Base-by-base conservation (phyloP, 1,140 invertebrate genomes). In the Propsilocerus akamusi region DNA sequence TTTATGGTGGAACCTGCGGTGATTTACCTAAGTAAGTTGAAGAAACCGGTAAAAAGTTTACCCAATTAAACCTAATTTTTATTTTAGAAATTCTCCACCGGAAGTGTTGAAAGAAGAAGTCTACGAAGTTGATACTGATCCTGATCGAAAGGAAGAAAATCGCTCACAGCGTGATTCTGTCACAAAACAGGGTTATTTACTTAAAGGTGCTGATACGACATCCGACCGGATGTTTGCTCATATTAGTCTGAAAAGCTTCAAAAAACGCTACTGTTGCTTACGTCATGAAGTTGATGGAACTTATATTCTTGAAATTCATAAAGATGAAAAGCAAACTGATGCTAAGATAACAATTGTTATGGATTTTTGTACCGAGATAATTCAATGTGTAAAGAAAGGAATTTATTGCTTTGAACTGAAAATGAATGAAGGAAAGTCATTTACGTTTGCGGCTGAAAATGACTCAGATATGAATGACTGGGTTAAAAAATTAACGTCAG, bases 271-370 rank as follows among this genome's bases (percentile, higher is more conserved):
- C 68, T 91, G 89, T 68, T 83, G 83, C 68, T 71, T 95, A 57
- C 72, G 88, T 49, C 83, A 86, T 67, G 86, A 92, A 68, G 78
- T 88, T 25, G 88, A 93, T 66, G 86, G 86, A 10, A 88, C 87
- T 0, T 91, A 91, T 57, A 84, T 89, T 57, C 71, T 95, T 20
- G 87, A 93, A 67, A 75, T 94, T 57, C 86, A 87, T 61, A 95
- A 94, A 70, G 90, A 94, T 70, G 88, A 94, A 49, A 86, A 83
- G 60, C 90, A 88, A 66, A 77, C 76, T 3, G 89, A 94, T 58
- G 81, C 83, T 1, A 93, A 93, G 68, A 77, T 85, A 52, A 84
- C 85, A n/a, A 86, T 94, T 65, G 86, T 88, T 53, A 83, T 95
- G 78, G 90, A 94, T 64, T 87, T 90, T 68, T 93, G 89, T 59